These are phyloP conservation scores for Lasioglossum albipes DNA, from an alignment of 1,140 invertebrate genomes.

Conservation along the genomic window DNA sequence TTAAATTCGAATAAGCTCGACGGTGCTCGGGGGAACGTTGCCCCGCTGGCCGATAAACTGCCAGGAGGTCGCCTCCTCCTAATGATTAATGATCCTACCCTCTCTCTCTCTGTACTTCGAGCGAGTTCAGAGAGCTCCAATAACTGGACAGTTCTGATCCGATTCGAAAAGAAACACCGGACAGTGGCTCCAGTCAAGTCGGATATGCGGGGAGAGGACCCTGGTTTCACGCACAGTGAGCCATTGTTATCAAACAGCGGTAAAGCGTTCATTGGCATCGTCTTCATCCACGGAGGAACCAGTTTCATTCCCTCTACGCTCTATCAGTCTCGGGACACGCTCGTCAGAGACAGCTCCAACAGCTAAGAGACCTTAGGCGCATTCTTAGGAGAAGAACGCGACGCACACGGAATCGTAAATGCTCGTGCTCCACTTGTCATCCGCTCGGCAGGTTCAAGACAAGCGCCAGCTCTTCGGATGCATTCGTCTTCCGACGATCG, in stretches of 20 bases:
- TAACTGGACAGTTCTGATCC: conserved; percentile 20
- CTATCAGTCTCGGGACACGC: no score
- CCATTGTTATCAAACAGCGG: conserved; percentile 59
- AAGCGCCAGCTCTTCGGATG: no score
- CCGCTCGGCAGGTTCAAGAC: conserved; percentile 48
- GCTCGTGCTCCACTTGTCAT: conserved; percentile 60
- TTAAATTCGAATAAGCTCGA: conserved; percentile 31
- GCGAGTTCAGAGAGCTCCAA: background rate
- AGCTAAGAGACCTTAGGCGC: conserved; percentile 26
- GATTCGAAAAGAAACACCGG: background rate
- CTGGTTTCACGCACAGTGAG: conserved; percentile 50
- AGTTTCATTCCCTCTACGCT: background rate
- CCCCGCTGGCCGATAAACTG: conserved; percentile 28
- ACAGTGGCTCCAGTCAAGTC: conserved; percentile 40
- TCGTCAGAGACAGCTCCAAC: conserved; percentile 13
- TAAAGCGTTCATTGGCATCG: conserved; percentile 56
- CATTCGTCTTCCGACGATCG: no score
- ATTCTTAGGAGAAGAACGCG: conserved; percentile 51
- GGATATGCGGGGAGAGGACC: background rate
- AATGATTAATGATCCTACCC: conserved; percentile 30
- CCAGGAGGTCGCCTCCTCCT: conserved; percentile 11
- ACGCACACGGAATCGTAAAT: conserved; percentile 61
- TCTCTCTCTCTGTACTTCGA: background rate
- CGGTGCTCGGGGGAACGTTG: conserved; percentile 3
- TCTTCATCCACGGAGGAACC: conserved; percentile 32